Conservation (phyloP, 2,888 invertebrate genomes). For the Sarcophaga caerulescens region DNA sequence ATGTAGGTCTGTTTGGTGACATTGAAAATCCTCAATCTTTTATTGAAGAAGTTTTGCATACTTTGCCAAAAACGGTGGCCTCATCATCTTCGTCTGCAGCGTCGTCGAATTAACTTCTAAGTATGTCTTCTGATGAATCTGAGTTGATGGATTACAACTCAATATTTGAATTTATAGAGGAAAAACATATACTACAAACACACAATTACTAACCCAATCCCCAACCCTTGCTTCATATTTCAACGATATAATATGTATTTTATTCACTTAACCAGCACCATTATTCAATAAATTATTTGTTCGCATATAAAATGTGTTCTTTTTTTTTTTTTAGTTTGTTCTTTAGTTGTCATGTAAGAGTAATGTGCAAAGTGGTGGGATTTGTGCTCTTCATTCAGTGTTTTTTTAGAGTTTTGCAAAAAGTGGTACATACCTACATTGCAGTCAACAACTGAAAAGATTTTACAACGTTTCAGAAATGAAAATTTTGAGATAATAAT, state of each 20-base stretch:
- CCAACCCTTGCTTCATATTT: constrained; percentile 32
- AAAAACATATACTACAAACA: constrained; percentile 14
- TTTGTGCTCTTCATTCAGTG: too few species aligned
- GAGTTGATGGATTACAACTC: constrained; percentile 1
- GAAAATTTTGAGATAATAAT: too few species aligned
- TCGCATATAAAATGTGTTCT: constrained; percentile 35
- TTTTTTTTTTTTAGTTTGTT: not conserved
- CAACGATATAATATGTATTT: constrained; percentile 39
- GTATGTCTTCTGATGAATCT: not conserved
- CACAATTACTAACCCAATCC: constrained; percentile 12
- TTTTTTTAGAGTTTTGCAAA: too few species aligned
- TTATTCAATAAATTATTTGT: constrained; percentile 68
- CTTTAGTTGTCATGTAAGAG: not conserved
- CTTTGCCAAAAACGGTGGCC: constrained; percentile 75
- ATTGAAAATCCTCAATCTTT: constrained; percentile 80
- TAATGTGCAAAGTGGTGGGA: too few species aligned
- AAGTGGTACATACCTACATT: too few species aligned
- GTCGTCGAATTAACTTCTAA: constrained; percentile 43
- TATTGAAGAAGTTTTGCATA: constrained; percentile 76
- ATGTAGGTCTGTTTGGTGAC: constrained; percentile 77
- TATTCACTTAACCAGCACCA: constrained; percentile 42
- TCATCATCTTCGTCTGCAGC: constrained; percentile 32
- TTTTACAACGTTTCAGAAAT: too few species aligned
- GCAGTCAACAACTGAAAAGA: too few species aligned
- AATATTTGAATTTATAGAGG: constrained; percentile 14